These are phyloP conservation scores for Euglossa dilemma DNA, from an alignment of 1,140 invertebrate species.

Conservation along the genomic window DNA sequence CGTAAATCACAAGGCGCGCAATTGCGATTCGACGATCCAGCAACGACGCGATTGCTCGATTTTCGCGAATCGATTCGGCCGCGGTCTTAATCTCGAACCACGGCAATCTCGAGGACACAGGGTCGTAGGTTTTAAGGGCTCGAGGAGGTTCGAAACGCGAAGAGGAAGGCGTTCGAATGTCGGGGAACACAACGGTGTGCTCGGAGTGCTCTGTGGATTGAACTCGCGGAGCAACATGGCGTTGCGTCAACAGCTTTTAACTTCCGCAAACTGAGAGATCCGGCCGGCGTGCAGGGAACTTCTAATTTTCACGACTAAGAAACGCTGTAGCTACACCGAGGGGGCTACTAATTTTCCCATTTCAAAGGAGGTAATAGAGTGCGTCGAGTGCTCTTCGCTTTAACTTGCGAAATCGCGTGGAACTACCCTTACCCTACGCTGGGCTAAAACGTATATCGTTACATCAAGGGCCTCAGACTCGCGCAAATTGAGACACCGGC, in stretches of 20 bases:
- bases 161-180: not conserved
- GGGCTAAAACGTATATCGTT: not conserved
- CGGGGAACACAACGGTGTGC: constrained; percentile 9
- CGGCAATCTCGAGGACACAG: too few species aligned
- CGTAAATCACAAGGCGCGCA: too few species aligned
- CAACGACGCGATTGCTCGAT: too few species aligned
- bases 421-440: not conserved
- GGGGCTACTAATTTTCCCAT: constrained; percentile 24
- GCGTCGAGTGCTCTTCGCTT: constrained; percentile 2
- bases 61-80: too few species aligned
- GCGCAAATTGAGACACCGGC: not conserved
- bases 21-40: too few species aligned
- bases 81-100: not conserved
- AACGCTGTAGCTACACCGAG: not conserved
- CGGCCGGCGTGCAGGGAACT: not conserved
- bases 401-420: constrained; percentile 9
- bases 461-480: not conserved
- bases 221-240: constrained; percentile 15
- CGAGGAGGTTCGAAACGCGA: not conserved
- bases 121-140: too few species aligned
- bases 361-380: constrained; percentile 18
- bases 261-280: constrained; percentile 15
- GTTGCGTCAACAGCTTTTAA: constrained; percentile 21
- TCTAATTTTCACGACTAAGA: constrained; percentile 26
- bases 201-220: constrained; percentile 13